phyloP scores from a whole-genome alignment of 2,888 invertebrate species.

The Muscina levida region DNA sequence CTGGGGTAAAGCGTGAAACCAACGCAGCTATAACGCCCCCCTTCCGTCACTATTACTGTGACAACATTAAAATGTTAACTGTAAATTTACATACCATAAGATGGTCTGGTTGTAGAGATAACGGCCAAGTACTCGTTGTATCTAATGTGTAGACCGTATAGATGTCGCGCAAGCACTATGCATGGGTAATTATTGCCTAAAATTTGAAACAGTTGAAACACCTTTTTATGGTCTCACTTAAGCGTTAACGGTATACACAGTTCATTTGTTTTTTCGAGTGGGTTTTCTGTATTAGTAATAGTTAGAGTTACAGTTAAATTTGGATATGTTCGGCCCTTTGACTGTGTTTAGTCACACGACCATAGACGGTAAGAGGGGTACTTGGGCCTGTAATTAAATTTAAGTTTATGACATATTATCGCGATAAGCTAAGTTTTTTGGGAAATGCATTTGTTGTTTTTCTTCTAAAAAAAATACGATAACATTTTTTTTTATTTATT shows the following conservation, averaged over 20 bases:
- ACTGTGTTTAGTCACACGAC: too few relatives aligned
- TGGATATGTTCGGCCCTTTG: not conserved
- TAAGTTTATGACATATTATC: constrained; percentile 48
- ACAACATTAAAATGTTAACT: not conserved
- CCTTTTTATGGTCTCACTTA: not conserved
- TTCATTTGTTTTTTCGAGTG: constrained; percentile 8
- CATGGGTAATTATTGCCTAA: constrained; percentile 21
- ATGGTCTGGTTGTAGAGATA: not conserved
- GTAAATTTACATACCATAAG: constrained; percentile 8
- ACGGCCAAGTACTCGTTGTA: not conserved
- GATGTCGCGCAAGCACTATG: not conserved
- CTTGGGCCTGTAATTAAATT: constrained; percentile 29
- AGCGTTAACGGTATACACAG: not conserved
- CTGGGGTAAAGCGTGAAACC: constrained; percentile 5
- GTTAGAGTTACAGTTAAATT: constrained; percentile 17
- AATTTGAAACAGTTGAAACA: not conserved
- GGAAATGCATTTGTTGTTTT: not conserved
- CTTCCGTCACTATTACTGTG: not conserved
- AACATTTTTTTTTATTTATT: constrained; percentile 15
- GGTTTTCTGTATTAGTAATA: not conserved
- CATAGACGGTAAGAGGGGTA: too few relatives aligned
- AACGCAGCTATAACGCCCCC: too few relatives aligned
- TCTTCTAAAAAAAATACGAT: not conserved
- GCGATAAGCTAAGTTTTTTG: not conserved
- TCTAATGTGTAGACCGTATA: not conserved